Percentiles rank a stretch among this genome's conserved stretches.
Conservation (phyloP, 2,888 invertebrate species). For the Linnaemya vulpina region DNA sequence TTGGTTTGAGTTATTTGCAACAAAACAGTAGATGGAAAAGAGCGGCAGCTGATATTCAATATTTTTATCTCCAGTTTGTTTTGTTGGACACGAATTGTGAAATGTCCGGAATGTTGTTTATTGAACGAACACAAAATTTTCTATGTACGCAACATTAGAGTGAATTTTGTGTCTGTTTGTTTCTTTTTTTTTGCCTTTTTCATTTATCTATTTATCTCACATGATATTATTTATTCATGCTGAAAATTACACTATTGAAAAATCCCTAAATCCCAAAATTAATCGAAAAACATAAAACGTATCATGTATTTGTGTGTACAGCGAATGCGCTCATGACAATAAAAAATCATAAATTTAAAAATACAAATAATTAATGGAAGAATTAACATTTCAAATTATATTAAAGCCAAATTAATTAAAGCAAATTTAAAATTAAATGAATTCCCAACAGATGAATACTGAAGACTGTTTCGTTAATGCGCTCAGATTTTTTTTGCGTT, state of each 20-base stretch:
- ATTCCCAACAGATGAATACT: neutral
- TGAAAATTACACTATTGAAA: slow-evolving; percentile 69
- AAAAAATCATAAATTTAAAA: slow-evolving; percentile 40
- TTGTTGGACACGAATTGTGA: slow-evolving; percentile 3
- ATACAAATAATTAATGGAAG: slow-evolving; percentile 65
- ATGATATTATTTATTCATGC: slow-evolving; percentile 68
- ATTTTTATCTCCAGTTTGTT: too few relatives aligned
- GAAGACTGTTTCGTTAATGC: neutral
- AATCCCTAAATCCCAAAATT: slow-evolving; percentile 72
- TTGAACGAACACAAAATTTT: neutral
- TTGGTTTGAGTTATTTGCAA: too few relatives aligned
- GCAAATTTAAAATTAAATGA: slow-evolving; percentile 6
- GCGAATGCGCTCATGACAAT: slow-evolving; percentile 16
- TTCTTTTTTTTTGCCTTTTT: neutral
- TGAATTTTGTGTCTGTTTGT: slow-evolving; percentile 24
- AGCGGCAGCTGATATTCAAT: too few relatives aligned
- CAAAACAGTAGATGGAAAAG: too few relatives aligned
- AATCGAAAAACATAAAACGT: slow-evolving; percentile 66
- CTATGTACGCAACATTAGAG: slow-evolving; percentile 41
- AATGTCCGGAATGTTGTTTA: slow-evolving; percentile 19
- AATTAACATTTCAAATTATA: too few relatives aligned
- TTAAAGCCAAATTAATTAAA: too few relatives aligned
- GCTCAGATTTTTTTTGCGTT: neutral
- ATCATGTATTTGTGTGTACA: slow-evolving; percentile 3
- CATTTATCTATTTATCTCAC: slow-evolving; percentile 55